Base-by-base conservation (phyloP, 2,888 invertebrate species). In the Chydorus sphaericus region DNA sequence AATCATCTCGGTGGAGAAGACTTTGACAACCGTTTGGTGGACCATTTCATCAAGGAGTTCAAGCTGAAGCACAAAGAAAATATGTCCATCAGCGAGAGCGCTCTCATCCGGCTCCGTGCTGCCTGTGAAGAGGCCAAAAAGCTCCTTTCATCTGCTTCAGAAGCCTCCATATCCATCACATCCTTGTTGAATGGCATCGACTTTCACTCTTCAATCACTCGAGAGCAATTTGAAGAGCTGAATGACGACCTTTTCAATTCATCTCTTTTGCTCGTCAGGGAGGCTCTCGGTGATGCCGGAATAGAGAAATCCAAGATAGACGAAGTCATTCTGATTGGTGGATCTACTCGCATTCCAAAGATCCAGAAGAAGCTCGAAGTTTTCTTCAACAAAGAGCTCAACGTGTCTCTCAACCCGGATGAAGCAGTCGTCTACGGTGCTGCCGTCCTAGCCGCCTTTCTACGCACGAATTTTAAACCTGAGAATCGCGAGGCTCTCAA, bases 341-440 rank as follows among this genome's bases (percentile, higher is more conserved):
- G 97, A 60, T 96, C 96, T 96, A 91, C 92, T 0, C 77, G 96
- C 61, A 94, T 96, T 86, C 96, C 96, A 0, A 94, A 91, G 75
- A 38, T 50, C 49, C 55, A 57, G 55, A 51, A 48, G 52, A 56
- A 30, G 4, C 31, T 44, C 28, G 44, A 33, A 37, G 31, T 28
- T 36, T 52, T 23, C 26, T 11, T 33, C 3, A 86, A 88, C 69
- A 68, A 93, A 97, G 29, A 81, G 98, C 60, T 98, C 99, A 90
- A 90, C 61, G 97, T 97, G 26, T 97, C 98, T 5, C 96, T 98
- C 0, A 98, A 98, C 73, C 98, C 98, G 0, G 98, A 99, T 73
- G 98, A 98, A 73, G 98, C 97, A 54, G 98, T 98, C 0, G 98
- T 98, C 0, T 90, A 97, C 20, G 98, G 98, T 57, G 98, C 98